Conservation (phyloP, 2,888 invertebrate genomes). For the Arctia plantaginis region DNA sequence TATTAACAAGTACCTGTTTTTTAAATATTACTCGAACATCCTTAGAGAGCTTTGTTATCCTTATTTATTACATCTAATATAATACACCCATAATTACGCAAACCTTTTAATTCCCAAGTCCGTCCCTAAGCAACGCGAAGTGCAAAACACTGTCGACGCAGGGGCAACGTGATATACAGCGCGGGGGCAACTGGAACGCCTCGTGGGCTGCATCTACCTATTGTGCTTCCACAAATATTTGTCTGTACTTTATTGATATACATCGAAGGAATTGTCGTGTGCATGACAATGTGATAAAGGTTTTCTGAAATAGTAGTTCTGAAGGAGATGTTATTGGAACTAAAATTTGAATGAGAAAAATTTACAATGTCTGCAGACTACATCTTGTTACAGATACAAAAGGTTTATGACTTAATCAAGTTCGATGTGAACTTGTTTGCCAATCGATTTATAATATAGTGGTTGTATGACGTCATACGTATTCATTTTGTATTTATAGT, state of each 20-base stretch:
- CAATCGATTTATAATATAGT: not conserved
- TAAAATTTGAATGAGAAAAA: not conserved
- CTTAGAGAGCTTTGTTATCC: not conserved
- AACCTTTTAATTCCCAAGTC: constrained; percentile 37
- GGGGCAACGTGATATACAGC: constrained; percentile 72
- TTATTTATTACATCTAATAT: not conserved
- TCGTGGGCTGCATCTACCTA: constrained; percentile 69
- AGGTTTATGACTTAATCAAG: not conserved
- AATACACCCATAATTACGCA: not conserved
- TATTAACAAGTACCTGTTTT: not conserved
- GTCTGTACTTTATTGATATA: constrained; percentile 43
- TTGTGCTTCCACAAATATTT: constrained; percentile 54
- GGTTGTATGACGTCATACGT: not conserved
- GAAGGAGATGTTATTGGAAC: constrained; percentile 6
- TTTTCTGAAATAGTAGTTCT: constrained; percentile 22
- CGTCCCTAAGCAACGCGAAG: constrained; percentile 67
- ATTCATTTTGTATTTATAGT: too few species aligned
- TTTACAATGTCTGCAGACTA: not conserved
- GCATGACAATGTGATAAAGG: constrained; percentile 35
- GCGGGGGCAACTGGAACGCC: constrained; percentile 66
- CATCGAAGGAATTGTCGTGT: constrained; percentile 43
- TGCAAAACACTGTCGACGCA: constrained; percentile 80
- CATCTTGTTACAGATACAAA: not conserved
- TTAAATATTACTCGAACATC: not conserved
- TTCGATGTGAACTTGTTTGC: not conserved